Evolutionary conservation across 30 jellyfish, hydroid and myxozoan species (phyloP).

Genomic region (Haliclystus octoradiatus): DNA sequence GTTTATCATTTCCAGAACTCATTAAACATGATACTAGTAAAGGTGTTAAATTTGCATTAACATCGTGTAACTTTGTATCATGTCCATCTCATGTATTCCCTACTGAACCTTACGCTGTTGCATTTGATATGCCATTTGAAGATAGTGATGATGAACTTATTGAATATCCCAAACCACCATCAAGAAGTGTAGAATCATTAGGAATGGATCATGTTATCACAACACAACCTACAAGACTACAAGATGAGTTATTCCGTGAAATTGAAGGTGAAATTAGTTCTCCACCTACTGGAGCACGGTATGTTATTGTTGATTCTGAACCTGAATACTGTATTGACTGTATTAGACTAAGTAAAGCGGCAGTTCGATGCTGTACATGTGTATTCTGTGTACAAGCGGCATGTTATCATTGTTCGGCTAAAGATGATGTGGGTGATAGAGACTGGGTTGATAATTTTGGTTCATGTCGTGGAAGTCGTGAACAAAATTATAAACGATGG

Average conservation of each 20-base stretch:
- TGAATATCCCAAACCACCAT: background rate
- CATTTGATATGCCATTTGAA: background rate
- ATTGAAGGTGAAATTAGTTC: background rate
- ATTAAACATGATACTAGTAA: background rate
- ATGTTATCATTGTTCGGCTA: conserved; percentile 66
- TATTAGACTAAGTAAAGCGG: background rate
- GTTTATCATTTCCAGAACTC: background rate
- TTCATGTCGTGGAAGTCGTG: conserved; percentile 11
- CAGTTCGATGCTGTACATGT: conserved; percentile 54
- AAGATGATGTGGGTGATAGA: conserved; percentile 75
- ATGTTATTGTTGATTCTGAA: background rate
- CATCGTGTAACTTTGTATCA: background rate
- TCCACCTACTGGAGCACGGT: background rate
- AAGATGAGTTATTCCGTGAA: background rate
- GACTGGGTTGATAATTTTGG: conserved; percentile 38
- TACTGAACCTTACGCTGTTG: background rate
- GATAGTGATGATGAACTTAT: background rate
- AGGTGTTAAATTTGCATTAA: background rate
- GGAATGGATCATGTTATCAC: background rate
- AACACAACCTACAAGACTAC: background rate
- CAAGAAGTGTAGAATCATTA: background rate
- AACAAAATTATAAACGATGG: conserved; percentile 23
- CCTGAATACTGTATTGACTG: background rate
- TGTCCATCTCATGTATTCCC: background rate
- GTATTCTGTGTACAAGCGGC: conserved; percentile 65